These are phyloP conservation scores for Condylura cristata DNA, from an alignment of 2,113 vertebrate genomes.

Conservation along the genomic window DNA sequence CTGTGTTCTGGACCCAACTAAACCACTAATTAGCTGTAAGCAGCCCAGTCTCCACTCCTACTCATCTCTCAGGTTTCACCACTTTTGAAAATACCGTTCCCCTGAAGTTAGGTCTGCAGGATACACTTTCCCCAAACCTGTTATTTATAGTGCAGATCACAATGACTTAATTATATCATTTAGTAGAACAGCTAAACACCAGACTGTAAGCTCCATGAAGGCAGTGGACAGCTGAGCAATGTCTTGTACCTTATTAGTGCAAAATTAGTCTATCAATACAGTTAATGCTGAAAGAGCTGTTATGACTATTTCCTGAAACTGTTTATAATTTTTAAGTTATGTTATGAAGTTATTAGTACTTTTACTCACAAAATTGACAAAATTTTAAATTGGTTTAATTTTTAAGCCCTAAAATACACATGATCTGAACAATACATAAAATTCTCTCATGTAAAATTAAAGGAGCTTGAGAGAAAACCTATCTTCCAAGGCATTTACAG, in stretches of 20 bases:
- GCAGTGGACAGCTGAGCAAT: not conserved
- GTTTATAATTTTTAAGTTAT: slow-evolving; percentile 18
- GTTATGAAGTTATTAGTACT: slow-evolving; percentile 10
- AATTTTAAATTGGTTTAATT: slow-evolving; percentile 51
- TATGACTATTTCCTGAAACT: not conserved
- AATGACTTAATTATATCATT: slow-evolving; percentile 24
- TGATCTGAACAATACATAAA: not conserved
- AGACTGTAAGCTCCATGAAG: slow-evolving; percentile 25
- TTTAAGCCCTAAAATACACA: not conserved
- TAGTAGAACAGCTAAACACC: not conserved
- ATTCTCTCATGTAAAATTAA: not conserved
- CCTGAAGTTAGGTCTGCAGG: not conserved
- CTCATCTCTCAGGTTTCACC: not conserved
- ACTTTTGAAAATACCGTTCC: not conserved
- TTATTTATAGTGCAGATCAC: not conserved
- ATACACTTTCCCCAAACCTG: slow-evolving; percentile 45
- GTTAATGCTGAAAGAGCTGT: not conserved
- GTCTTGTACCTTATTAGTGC: not conserved
- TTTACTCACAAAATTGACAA: slow-evolving; percentile 45
- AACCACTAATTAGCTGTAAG: not conserved
- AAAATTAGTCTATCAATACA: slow-evolving; percentile 22
- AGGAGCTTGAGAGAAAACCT: not conserved
- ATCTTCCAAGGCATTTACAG: slow-evolving; percentile 9
- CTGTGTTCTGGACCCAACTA: not conserved
- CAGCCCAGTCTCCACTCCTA: not conserved